These are phyloP conservation scores for Periparus ater DNA, from an alignment of 2,797 vertebrate genomes.

Conservation along the genomic window DNA sequence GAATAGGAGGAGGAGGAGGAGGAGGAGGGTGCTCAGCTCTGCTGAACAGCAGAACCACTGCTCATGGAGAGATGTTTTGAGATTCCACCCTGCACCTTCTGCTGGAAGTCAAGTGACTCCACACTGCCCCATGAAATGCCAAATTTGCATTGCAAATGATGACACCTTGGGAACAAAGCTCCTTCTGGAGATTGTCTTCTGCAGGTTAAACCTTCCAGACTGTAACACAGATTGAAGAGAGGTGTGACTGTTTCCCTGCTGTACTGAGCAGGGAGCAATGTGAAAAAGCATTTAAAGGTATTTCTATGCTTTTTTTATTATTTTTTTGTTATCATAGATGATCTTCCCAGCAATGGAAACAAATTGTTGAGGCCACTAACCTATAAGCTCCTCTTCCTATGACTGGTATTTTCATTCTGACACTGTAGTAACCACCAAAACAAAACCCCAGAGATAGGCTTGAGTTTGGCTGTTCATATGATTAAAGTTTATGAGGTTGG, in stretches of 20 bases:
- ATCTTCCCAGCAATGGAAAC: slow-evolving; percentile 19
- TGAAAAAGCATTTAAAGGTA: slow-evolving; percentile 42
- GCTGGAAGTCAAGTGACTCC: background rate
- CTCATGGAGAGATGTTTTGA: background rate
- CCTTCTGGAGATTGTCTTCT: slow-evolving; percentile 52
- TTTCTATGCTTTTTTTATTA: background rate
- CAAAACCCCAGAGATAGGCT: background rate
- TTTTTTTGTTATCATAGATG: background rate
- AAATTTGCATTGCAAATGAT: background rate
- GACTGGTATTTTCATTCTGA: background rate
- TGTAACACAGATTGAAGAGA: slow-evolving; percentile 38
- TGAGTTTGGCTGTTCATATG: background rate
- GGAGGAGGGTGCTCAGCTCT: background rate
- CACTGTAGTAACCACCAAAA: background rate
- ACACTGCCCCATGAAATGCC: background rate
- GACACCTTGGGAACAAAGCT: slow-evolving; percentile 39
- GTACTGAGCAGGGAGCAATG: slow-evolving; percentile 11
- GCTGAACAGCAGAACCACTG: background rate
- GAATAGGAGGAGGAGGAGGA: background rate
- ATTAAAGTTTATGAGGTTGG: background rate
- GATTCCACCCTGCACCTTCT: background rate
- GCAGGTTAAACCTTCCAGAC: slow-evolving; percentile 58
- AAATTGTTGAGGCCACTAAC: background rate
- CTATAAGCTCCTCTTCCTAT: background rate
- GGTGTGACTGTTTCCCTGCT: slow-evolving; percentile 44